phyloP scores from a whole-genome alignment of 2,797 vertebrate species.

The Onychomys torridus region DNA sequence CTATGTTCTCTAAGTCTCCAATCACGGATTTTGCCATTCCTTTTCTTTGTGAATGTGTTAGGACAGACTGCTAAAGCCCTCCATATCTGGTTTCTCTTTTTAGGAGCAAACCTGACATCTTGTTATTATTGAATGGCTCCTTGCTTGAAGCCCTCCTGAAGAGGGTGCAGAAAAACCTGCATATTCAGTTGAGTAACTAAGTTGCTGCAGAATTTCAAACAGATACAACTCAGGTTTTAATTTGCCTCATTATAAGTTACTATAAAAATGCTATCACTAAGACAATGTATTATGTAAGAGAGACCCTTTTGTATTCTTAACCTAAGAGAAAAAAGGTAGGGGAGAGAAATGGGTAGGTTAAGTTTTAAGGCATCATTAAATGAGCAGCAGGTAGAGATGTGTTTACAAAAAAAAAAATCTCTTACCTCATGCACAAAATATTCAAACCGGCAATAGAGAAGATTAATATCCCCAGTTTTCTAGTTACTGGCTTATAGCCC shows the following conservation, averaged over 20 bases:
- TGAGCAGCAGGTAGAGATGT: not conserved
- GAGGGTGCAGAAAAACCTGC: not conserved
- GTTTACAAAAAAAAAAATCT: not conserved
- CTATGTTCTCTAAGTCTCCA: slow-evolving; percentile 14
- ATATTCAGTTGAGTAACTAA: slow-evolving; percentile 5
- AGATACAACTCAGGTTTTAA: not conserved
- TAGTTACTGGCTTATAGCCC: not conserved
- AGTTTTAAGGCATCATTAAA: not conserved
- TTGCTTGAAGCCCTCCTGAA: not conserved
- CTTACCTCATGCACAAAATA: not conserved
- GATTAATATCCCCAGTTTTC: not conserved
- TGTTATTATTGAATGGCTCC: not conserved
- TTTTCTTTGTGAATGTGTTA: not conserved
- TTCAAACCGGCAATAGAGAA: not conserved
- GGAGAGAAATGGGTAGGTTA: not conserved
- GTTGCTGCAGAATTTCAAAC: not conserved
- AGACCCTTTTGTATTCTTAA: not conserved
- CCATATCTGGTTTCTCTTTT: slow-evolving; percentile 10
- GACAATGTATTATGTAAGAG: not conserved
- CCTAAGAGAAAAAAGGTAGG: not conserved
- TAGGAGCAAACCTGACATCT: not conserved
- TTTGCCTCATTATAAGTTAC: not conserved
- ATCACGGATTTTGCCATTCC: not conserved
- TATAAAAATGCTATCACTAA: not conserved
- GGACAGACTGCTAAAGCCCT: not conserved